A percentile compares a stretch with the other conserved stretches of the same genome.
Evolutionary conservation across 2,797 vertebrate genomes (phyloP).

Genomic region (Alca torda): DNA sequence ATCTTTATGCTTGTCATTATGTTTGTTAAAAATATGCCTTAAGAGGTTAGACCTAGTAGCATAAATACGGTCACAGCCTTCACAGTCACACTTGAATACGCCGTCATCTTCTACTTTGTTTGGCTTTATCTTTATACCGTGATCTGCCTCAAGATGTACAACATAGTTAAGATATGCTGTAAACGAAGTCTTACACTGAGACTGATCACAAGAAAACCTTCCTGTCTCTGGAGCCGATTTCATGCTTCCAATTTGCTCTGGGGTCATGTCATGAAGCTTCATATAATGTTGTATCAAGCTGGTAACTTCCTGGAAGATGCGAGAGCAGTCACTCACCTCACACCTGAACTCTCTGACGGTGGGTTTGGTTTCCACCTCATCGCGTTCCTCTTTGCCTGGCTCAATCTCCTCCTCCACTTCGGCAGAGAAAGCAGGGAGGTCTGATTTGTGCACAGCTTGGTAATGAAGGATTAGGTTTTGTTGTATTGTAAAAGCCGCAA

Average conservation of each 20-base stretch:
- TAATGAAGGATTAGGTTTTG: slow-evolving; percentile 98
- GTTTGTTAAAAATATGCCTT: slow-evolving; percentile 94
- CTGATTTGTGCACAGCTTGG: slow-evolving; percentile 92
- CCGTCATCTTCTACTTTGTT: slow-evolving; percentile 81
- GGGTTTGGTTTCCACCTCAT: slow-evolving; percentile 74
- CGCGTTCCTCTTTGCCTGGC: slow-evolving; percentile 74
- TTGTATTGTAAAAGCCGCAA: slow-evolving; percentile 94
- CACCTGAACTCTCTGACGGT: slow-evolving; percentile 88
- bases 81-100: slow-evolving; percentile 89
- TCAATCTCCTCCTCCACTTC: slow-evolving; percentile 85
- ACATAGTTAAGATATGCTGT: slow-evolving; percentile 87
- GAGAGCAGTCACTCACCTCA: slow-evolving; percentile 91
- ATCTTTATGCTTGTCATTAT: slow-evolving; percentile 89
- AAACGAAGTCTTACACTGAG: slow-evolving; percentile 85
- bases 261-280: slow-evolving; percentile 89
- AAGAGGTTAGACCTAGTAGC: slow-evolving; percentile 94
- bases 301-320: slow-evolving; percentile 91
- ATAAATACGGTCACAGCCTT: slow-evolving; percentile 93
- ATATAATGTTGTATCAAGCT: slow-evolving; percentile 92
- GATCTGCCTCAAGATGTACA: slow-evolving; percentile 86
- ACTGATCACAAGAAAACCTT: slow-evolving; percentile 89
- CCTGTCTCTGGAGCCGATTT: slow-evolving; percentile 80
- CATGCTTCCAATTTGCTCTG: slow-evolving; percentile 85
- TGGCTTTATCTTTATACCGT: slow-evolving; percentile 78
- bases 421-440: slow-evolving; percentile 83